A percentile compares a stretch with the other conserved stretches of the same genome.
Conservation (phyloP, 2,113 vertebrate species). For the Pavo muticus region DNA sequence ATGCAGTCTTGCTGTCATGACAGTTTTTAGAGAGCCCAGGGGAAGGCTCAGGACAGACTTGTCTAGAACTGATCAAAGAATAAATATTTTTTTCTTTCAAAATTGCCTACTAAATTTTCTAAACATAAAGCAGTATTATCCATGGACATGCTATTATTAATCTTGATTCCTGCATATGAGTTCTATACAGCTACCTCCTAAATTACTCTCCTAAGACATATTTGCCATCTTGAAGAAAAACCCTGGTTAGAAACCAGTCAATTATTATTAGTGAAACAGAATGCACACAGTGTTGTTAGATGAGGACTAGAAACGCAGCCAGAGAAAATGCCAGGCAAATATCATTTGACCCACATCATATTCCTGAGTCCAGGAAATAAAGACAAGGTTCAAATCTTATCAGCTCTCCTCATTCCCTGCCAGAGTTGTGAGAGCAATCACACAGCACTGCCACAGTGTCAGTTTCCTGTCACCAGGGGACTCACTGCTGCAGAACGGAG, state of each 20-base stretch:
- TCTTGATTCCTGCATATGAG: neutral
- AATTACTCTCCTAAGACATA: neutral
- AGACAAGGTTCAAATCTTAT: neutral
- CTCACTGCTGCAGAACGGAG: neutral
- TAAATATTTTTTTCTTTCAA: neutral
- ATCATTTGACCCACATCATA: neutral
- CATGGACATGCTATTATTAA: neutral
- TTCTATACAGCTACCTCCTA: neutral
- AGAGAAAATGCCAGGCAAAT: neutral
- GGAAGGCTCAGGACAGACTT: neutral
- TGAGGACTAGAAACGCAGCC: neutral
- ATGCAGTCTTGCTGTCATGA: neutral
- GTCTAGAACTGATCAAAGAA: neutral
- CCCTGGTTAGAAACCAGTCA: neutral
- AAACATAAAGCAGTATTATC: neutral
- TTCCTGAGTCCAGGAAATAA: neutral
- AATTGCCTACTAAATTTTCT: neutral
- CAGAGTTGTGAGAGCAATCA: neutral
- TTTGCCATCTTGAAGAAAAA: neutral
- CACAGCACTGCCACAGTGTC: fast-evolving
- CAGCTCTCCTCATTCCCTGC: neutral
- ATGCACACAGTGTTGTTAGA: neutral
- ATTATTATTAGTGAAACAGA: neutral
- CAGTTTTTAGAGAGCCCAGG: neutral
- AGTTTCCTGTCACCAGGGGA: fast-evolving